Conservation (phyloP, 1,140 invertebrate species). For the Bombus terrestris region DNA sequence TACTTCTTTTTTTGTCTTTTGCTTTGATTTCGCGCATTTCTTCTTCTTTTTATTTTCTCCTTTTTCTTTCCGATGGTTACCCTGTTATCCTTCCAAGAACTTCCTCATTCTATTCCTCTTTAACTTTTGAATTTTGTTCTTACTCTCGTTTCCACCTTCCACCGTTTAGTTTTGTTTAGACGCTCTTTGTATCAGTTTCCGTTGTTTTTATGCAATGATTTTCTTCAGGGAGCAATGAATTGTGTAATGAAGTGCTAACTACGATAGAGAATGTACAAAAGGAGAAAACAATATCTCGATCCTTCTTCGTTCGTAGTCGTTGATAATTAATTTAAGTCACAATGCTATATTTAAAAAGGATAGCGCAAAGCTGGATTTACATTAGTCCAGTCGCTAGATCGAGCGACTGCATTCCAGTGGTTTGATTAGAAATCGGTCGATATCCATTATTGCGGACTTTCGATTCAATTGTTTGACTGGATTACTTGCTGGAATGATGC, state of each 20-base stretch:
- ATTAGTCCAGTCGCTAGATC: too few species aligned
- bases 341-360: too few species aligned
- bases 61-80: too few species aligned
- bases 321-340: not conserved
- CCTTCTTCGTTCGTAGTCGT: not conserved
- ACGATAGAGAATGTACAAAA: not conserved
- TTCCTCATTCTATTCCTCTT: not conserved
- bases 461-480: too few species aligned
- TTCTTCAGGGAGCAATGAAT: not conserved
- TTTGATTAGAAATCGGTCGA: too few species aligned
- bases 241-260: not conserved
- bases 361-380: too few species aligned
- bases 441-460: too few species aligned
- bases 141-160: not conserved
- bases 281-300: not conserved
- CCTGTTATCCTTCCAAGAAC: not conserved
- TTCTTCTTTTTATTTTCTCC: not conserved
- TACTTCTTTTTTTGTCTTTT: constrained; percentile 6
- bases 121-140: not conserved
- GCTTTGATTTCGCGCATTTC: constrained; percentile 23
- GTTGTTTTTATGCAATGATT: not conserved
- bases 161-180: not conserved
- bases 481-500: too few species aligned
- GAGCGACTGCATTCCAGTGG: too few species aligned
- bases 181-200: not conserved